phyloP scores from a whole-genome alignment of 53 echinoderm and acorn worm genomes.

The Paracentrotus lividus region DNA sequence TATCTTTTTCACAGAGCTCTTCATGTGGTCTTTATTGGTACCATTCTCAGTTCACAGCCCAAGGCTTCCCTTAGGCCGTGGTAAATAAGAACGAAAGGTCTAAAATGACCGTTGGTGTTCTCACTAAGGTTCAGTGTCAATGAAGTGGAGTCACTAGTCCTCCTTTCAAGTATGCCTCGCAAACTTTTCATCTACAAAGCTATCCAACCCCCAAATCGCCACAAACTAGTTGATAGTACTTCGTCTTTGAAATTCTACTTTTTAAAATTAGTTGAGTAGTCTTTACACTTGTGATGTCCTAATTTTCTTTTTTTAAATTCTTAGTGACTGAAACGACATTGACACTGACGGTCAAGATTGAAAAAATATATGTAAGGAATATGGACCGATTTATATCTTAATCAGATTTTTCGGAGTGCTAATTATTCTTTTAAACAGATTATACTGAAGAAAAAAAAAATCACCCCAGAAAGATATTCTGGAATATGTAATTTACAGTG shows the following conservation, averaged over 20 bases:
- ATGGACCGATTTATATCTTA: no score
- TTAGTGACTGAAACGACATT: no score
- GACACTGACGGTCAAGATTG: no score
- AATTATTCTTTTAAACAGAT: no score
- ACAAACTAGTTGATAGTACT: neutral
- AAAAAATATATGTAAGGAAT: no score
- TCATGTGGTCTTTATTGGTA: conserved; percentile 15
- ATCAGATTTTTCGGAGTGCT: no score
- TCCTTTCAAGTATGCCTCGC: neutral
- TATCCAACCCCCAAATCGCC: neutral
- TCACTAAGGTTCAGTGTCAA: neutral
- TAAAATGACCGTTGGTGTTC: conserved; percentile 18
- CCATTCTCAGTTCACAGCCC: conserved; percentile 9
- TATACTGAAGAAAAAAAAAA: no score
- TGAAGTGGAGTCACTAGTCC: neutral
- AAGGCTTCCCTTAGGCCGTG: neutral
- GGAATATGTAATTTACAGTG: no score
- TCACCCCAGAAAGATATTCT: no score
- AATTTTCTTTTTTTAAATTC: no score
- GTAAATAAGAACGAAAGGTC: neutral
- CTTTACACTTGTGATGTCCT: no score
- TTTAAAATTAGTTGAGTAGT: no score
- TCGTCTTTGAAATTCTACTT: neutral
- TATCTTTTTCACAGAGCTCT: conserved; percentile 39
- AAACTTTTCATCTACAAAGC: neutral